Evolutionary conservation across 2,113 vertebrate genomes (phyloP).

Genomic region (Polypterus bichir): DNA sequence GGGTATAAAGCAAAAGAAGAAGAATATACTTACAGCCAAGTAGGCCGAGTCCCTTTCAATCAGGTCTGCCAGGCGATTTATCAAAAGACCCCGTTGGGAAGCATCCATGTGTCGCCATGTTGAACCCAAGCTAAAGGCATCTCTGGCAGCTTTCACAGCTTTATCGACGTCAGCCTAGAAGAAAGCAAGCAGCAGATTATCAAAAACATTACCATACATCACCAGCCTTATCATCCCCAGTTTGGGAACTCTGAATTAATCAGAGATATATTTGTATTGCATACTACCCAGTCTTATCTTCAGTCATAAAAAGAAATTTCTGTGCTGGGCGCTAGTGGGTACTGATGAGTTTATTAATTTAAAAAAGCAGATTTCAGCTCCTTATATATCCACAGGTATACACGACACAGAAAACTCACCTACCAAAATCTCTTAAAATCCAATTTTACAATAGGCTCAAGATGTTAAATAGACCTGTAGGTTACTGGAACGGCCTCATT

Average conservation of each 20-base stretch:
- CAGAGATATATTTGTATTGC: neutral
- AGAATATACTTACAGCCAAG: constrained; percentile 62
- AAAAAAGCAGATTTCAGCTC: no score
- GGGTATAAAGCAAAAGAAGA: no score
- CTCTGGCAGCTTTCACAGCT: constrained; percentile 71
- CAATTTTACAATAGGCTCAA: no score
- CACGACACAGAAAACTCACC: no score
- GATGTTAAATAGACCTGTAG: no score
- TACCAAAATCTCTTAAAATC: no score
- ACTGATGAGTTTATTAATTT: no score
- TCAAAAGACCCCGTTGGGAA: constrained; percentile 68
- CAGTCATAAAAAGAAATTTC: neutral
- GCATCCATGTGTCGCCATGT: constrained; percentile 90
- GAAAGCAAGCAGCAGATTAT: constrained; percentile 9
- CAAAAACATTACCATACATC: neutral
- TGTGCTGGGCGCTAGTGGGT: no score
- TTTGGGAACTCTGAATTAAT: neutral
- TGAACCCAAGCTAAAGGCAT: constrained; percentile 78
- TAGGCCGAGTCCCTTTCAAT: constrained; percentile 81
- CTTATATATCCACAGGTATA: no score
- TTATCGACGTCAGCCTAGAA: constrained; percentile 78
- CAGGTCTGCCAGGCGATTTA: constrained; percentile 69
- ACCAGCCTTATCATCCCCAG: neutral
- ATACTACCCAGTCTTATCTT: neutral
- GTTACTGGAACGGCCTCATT: no score